phyloP scores from a whole-genome alignment of 2,113 vertebrate genomes.

The Canis aureus region DNA sequence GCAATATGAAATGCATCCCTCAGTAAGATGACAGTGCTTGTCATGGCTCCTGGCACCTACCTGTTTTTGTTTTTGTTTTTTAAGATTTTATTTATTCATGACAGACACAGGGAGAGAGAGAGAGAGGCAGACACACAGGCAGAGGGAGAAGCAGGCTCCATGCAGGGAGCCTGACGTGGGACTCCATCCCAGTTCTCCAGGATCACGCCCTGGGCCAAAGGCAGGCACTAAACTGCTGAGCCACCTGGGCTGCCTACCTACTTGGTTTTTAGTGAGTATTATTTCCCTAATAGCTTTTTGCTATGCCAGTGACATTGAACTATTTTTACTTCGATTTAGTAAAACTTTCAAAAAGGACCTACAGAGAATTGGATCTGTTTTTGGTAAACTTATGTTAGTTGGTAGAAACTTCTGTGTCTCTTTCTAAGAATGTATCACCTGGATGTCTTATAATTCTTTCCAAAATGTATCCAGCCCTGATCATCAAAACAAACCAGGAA shows the following conservation, averaged over 20 bases:
- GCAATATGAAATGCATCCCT: background rate
- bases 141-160: no score
- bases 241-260: background rate
- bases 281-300: background rate
- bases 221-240: no score
- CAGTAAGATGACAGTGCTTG: no score
- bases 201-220: no score
- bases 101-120: no score
- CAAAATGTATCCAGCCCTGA: background rate
- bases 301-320: background rate
- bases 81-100: no score
- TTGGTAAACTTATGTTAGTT: background rate
- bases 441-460: background rate
- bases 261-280: background rate
- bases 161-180: no score
- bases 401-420: background rate
- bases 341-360: background rate
- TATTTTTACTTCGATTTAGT: background rate
- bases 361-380: background rate
- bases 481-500: background rate
- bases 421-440: background rate
- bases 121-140: no score
- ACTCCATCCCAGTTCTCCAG: no score
- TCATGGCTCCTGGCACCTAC: background rate
- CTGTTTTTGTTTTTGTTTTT: background rate